phyloP scores from a whole-genome alignment of 1,140 invertebrate genomes.

The Pseudachorutes palmiensis region DNA sequence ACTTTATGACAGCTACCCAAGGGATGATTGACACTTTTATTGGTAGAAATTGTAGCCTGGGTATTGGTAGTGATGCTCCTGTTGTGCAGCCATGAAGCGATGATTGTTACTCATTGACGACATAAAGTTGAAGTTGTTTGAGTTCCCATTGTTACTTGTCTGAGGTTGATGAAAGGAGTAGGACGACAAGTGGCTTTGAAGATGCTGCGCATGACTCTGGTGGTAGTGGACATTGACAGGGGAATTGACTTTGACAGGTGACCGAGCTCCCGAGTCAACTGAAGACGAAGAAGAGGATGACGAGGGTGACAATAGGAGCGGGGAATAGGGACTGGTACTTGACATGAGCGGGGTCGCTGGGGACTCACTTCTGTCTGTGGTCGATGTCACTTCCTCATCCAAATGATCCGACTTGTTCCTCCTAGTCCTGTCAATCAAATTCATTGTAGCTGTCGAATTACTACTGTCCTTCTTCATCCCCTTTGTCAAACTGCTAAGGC shows the following conservation, averaged over 20 bases:
- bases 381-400: conserved; percentile 19
- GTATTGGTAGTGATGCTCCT: conserved; percentile 2
- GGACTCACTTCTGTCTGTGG: conserved; percentile 2
- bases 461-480: neutral
- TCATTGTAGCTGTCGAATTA: neutral
- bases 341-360: neutral
- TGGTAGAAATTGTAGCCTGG: neutral
- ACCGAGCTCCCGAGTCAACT: neutral
- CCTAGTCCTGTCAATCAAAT: conserved; percentile 5
- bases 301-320: conserved; percentile 10
- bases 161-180: neutral
- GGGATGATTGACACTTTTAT: conserved; percentile 1
- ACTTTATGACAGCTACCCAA: too few relatives aligned
- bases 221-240: neutral
- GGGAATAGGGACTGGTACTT: neutral
- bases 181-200: neutral
- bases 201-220: neutral
- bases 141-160: neutral
- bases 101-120: conserved; percentile 10
- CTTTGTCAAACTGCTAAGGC: neutral
- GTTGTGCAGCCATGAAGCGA: neutral
- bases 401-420: neutral
- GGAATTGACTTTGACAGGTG: neutral
- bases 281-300: conserved; percentile 10
- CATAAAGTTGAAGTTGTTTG: conserved; percentile 1